Conservation (phyloP, 2,888 invertebrate species). For the Drosophila stalkeri region DNA sequence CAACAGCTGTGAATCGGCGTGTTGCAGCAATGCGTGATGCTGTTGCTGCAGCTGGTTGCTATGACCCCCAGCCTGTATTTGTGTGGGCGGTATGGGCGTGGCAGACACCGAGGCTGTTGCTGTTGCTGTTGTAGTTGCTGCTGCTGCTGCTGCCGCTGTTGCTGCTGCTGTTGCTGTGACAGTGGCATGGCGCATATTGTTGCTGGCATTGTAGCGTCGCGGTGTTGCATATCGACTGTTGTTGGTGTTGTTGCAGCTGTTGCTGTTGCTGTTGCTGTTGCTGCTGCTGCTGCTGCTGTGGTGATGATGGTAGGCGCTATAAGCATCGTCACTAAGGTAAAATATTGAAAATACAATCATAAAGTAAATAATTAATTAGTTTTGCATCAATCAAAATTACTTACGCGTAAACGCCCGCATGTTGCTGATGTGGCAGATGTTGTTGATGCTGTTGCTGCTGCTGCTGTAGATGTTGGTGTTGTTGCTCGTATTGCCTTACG, state of each 20-base stretch:
- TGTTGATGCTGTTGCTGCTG: constrained; percentile 51
- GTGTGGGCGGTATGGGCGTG: constrained; percentile 48
- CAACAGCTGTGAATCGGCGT: constrained; percentile 77
- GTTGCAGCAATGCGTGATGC: constrained; percentile 65
- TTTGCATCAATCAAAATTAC: constrained; percentile 16
- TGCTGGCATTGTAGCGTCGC: constrained; percentile 62
- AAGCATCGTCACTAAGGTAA: constrained; percentile 62
- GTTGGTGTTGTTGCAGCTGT: constrained; percentile 33
- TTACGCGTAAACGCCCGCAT: constrained; percentile 69
- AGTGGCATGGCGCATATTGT: constrained; percentile 55
- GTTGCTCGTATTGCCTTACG: constrained; percentile 73
- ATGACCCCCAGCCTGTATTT: constrained; percentile 44
- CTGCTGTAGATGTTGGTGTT: constrained; percentile 59
- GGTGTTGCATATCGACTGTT: constrained; percentile 50
- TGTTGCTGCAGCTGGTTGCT: constrained; percentile 74
- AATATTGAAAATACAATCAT: neutral
- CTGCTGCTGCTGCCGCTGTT: constrained; percentile 21
- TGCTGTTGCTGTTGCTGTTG: constrained; percentile 40
- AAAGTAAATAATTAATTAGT: neutral
- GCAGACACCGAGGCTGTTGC: constrained; percentile 20
- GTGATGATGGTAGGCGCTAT: constrained; percentile 68
- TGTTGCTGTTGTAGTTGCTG: constrained; percentile 22
- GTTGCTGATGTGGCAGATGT: constrained; percentile 50
- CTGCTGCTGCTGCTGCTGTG: constrained; percentile 45
- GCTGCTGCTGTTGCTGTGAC: constrained; percentile 23